Evolutionary conservation across 1,140 invertebrate species (phyloP), one percentile per base, ranked within the genome.

Genomic region (Drosophila kepulauana): DNA sequence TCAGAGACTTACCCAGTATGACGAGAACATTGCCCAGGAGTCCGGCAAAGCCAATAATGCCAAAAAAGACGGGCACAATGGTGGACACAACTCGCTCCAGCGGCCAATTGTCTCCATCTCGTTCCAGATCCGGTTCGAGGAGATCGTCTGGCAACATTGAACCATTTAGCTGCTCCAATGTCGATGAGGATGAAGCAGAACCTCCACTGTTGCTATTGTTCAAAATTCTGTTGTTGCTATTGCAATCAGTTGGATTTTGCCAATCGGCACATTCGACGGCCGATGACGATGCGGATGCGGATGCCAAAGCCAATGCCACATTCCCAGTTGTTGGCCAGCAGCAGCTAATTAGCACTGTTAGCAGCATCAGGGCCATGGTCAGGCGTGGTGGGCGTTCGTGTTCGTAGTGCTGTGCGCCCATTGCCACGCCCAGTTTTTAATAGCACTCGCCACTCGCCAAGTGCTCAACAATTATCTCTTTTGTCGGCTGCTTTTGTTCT

Each of bases 1-100:
- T 20, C 43, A 61, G 59, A 8, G 16, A 85, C 92, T 91, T 70
- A 93, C 92, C 92, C 1, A 97, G 93, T n/a, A 97, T 96, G 5
- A 98, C 97, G 30, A 99, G 93, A 0, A 95, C 95, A 93, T 99
- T 99, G 68, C 98, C 98, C 28, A 98, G 93, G 1, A 99, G 93
- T 13, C 98, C 98, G 45, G 98, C 94, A 5, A 98, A 94, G 30
- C 97, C 96, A 65, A 98, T 98, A 62, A 98, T 94, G 1, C 97
- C 97, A 92, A 98, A 98, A 82, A 98, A 95, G 28, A 98, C 95
- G 1, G 97, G 97, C 25, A 98, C 97, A 7, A 97, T 94, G 54
- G 95, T 93, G 7, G 93, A 94, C 0, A 97, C 95, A 41, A 96
- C 94, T 2, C 85, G 78, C 67, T 92, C 82, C 64, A 85, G 57